Evolutionary conservation across 2,113 vertebrate species (phyloP).

Genomic region (Eublepharis macularius): DNA sequence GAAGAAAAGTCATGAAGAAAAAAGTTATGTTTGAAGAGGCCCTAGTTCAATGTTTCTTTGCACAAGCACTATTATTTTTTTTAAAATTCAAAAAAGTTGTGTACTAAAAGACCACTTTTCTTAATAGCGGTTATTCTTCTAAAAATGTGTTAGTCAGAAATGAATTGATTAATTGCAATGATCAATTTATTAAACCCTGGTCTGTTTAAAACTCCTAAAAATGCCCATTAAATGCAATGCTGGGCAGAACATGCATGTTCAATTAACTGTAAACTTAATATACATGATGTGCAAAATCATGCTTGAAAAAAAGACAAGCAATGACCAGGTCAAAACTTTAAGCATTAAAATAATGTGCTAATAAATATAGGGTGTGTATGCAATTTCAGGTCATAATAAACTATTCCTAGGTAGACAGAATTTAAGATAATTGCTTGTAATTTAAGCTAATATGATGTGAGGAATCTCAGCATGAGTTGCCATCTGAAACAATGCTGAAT

Average conservation of each 20-base stretch:
- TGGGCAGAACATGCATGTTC: neutral
- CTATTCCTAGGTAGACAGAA: neutral
- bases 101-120: neutral
- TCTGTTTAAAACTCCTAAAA: conserved; percentile 9
- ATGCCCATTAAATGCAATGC: neutral
- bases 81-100: neutral
- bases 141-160: neutral
- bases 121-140: neutral
- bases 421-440: conserved; percentile 30
- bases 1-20: too few species aligned
- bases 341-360: neutral
- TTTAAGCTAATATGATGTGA: conserved; percentile 60
- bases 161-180: neutral
- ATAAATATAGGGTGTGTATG: neutral
- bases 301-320: neutral
- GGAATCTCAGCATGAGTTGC: conserved; percentile 56
- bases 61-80: neutral
- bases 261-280: neutral
- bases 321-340: neutral
- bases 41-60: neutral
- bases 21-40: neutral
- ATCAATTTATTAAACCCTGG: neutral
- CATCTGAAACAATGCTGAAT: conserved; percentile 64
- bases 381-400: neutral
- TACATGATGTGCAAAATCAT: neutral